Conservation (phyloP, 2,113 vertebrate species). For the Plotosus lineatus region DNA sequence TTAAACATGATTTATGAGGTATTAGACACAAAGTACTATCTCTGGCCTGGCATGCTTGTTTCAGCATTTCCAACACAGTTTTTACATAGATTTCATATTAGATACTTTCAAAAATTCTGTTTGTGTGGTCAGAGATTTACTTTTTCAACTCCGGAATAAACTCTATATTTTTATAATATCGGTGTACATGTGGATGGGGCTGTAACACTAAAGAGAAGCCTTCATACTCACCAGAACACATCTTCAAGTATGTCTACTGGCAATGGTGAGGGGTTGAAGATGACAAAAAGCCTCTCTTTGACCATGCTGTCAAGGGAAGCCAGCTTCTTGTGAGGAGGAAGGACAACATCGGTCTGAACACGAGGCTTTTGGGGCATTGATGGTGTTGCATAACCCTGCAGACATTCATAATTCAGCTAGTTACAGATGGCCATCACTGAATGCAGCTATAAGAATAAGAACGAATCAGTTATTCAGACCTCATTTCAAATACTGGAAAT, state of each 20-base stretch:
- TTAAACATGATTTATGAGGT: not conserved
- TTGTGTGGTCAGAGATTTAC: not conserved
- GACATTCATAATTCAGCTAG: not conserved
- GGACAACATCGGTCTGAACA: constrained; percentile 84
- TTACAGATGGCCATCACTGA: not conserved
- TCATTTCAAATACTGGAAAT: not conserved
- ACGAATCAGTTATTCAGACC: not conserved
- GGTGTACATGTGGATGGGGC: not conserved
- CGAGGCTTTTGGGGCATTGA: constrained; percentile 71
- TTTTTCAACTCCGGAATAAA: not conserved
- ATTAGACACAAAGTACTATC: not conserved
- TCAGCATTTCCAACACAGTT: not conserved
- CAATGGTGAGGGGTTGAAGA: constrained; percentile 89
- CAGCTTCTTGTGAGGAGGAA: constrained; percentile 87
- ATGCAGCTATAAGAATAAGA: not conserved
- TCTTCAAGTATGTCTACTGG: constrained; percentile 89
- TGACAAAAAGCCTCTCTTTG: constrained; percentile 93
- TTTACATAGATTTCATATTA: not conserved
- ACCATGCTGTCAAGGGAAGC: constrained; percentile 79
- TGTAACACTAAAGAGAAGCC: not conserved
- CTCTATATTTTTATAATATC: not conserved
- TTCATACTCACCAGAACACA: constrained; percentile 84
- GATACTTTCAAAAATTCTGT: not conserved
- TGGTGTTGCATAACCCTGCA: constrained; percentile 58
- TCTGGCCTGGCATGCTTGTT: not conserved